Evolutionary conservation across 2,797 vertebrate genomes (phyloP), one percentile per base, ranked within the genome.

Genomic region (Enteromius trimaculatus): DNA sequence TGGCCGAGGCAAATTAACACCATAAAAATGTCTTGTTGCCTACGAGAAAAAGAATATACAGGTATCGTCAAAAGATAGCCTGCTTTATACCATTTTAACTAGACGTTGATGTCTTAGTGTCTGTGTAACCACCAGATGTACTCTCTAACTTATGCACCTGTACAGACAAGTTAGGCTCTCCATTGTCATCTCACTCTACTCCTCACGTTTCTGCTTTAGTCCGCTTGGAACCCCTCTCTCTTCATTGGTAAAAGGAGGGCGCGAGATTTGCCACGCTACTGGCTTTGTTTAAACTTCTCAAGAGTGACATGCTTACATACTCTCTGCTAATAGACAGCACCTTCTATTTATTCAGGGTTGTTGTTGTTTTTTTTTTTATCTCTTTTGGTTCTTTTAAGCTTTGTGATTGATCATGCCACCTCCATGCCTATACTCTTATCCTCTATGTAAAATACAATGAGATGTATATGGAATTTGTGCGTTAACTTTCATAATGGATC

Each of bases 261-360:
- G 90, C 86, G 82, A 93, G 88, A 92, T 83, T 93, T 92, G 87
- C 89, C 89, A 89, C 89, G 86, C 92, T 92, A 91, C 92, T 89
- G 87, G 87, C 87, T 80, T 84, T 83, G 90, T 90, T 88, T 92
- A 74, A 39, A 85, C 80, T 65, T 87, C 82, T 87, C 85, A 51
- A 83, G 88, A 86, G 82, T 83, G 71, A 82, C 51, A 70, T 85
- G 85, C 80, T 86, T 90, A 91, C 92, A 93, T 94, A 80, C 91
- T 90, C 93, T 94, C 92, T 93, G 95, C 95, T 94, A 92, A 95
- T 72, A 89, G 89, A 93, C 92, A 95, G 96, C 96, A 97, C 95
- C 96, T 98, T 97, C 94, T 97, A 98, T 98, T 99, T 98, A 98
- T 98, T 97, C 91, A 77, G 91, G 87, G 69, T 76, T 85, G 88